A percentile compares a stretch with the other conserved stretches of the same genome.
Conservation (phyloP, 2,797 vertebrate species). For the Poecilia gillii region DNA sequence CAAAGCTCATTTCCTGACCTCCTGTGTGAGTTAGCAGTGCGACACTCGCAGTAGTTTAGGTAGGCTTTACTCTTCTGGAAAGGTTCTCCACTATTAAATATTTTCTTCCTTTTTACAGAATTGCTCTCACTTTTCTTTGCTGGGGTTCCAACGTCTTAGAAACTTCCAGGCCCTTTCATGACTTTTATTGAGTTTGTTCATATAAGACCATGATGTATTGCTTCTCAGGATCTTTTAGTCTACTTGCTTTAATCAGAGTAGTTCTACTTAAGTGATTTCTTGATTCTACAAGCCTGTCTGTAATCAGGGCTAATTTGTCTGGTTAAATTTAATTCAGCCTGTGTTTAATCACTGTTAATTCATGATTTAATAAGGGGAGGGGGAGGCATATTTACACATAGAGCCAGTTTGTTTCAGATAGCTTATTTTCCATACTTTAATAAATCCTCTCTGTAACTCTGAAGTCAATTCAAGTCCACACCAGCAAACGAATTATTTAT, state of each 20-base stretch:
- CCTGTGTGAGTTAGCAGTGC: background rate
- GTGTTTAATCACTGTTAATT: background rate
- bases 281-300: background rate
- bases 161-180: background rate
- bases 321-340: background rate
- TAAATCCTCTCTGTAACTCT: background rate
- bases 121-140: background rate
- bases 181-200: background rate
- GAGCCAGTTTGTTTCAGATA: background rate
- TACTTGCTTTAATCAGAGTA: background rate
- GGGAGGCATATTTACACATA: too few relatives aligned
- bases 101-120: background rate
- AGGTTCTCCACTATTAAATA: background rate
- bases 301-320: background rate
- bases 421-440: background rate
- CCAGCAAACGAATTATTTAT: background rate
- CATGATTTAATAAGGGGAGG: background rate
- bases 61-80: background rate
- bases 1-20: background rate
- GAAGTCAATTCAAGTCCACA: background rate
- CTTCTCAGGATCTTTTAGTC: background rate
- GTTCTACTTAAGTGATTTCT: background rate
- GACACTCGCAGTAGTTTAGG: background rate
- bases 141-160: background rate
- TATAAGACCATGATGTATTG: background rate